Evolutionary conservation across 2,888 invertebrate genomes (phyloP).

Genomic region (Cancer borealis): DNA sequence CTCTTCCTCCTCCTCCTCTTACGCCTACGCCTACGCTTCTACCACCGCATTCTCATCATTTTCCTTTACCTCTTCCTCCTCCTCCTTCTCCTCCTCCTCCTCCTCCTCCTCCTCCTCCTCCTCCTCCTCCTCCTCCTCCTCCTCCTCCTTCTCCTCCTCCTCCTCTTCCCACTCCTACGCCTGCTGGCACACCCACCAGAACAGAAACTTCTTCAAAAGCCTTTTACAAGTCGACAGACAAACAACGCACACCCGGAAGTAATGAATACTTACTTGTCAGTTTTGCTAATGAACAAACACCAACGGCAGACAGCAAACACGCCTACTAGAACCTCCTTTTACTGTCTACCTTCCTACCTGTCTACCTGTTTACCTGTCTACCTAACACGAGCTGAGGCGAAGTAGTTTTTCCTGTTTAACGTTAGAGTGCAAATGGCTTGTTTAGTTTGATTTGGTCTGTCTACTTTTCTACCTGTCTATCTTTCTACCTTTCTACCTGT

Average conservation of each 20-base stretch:
- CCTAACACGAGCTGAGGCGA: no score
- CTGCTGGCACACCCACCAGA: neutral
- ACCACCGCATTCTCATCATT: neutral
- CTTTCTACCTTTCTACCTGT: no score
- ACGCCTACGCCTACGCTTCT: neutral
- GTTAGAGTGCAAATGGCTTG: no score
- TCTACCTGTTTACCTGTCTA: neutral
- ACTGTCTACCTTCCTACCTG: neutral
- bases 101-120: neutral
- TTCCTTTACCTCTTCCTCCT: neutral
- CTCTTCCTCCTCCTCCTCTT: neutral
- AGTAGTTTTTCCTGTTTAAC: no score
- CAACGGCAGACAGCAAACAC: conserved; percentile 35
- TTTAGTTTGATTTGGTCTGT: neutral
- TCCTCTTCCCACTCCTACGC: neutral
- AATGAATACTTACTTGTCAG: conserved; percentile 57
- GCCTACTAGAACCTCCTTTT: conserved; percentile 28
- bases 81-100: neutral
- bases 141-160: neutral
- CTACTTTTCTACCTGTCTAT: no score
- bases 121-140: neutral
- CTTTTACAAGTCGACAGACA: conserved; percentile 51
- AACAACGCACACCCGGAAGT: conserved; percentile 47
- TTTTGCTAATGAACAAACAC: conserved; percentile 61
- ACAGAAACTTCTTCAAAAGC: conserved; percentile 46